These are phyloP conservation scores for Camelus dromedarius DNA, from an alignment of 2,113 vertebrate genomes.

Conservation along the genomic window DNA sequence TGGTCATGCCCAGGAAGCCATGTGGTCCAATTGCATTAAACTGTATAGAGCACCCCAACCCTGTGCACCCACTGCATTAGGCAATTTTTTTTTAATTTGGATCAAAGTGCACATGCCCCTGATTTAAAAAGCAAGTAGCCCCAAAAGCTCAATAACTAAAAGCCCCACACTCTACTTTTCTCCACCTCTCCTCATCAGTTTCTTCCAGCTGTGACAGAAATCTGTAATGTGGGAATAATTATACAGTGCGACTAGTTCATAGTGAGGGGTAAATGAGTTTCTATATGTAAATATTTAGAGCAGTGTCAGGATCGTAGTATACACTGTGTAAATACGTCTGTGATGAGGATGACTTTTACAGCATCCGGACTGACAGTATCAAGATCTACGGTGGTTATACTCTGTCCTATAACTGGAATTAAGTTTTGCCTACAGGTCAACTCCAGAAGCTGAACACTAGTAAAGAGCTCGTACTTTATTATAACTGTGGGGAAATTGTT, in stretches of 20 bases:
- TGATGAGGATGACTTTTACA: not conserved
- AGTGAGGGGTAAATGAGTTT: not conserved
- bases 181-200: not conserved
- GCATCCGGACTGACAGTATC: not conserved
- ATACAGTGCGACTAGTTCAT: not conserved
- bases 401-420: not conserved
- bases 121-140: not conserved
- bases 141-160: not conserved
- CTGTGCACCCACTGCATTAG: not conserved
- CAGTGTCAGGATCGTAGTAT: not conserved
- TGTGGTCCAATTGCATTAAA: not conserved
- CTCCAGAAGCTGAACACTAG: not conserved
- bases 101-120: not conserved
- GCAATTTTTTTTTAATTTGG: not conserved
- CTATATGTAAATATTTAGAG: not conserved
- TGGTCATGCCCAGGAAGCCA: not conserved
- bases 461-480: not conserved
- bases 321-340: fast-evolving
- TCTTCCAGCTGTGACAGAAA: not conserved
- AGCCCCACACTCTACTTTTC: not conserved
- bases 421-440: not conserved
- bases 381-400: not conserved
- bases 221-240: not conserved
- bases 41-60: fast-evolving
- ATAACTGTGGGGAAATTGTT: not conserved